Conservation (phyloP, 2,888 invertebrate species). For the Strigamia transsilvanica region DNA sequence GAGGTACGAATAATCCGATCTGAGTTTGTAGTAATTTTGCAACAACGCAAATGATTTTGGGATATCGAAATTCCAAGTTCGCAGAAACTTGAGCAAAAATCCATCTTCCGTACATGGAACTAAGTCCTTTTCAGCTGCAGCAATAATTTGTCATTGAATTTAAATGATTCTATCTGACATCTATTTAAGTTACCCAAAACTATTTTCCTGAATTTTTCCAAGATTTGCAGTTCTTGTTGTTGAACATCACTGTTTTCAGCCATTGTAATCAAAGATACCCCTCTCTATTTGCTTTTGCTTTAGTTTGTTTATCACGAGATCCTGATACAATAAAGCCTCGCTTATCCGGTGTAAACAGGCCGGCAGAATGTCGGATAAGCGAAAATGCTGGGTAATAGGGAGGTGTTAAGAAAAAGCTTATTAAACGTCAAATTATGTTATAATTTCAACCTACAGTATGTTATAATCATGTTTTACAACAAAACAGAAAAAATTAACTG, state of each 20-base stretch:
- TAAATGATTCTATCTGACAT: neutral
- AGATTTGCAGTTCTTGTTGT: neutral
- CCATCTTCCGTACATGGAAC: neutral
- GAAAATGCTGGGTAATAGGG: too few species aligned
- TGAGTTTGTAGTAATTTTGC: slow-evolving; percentile 6
- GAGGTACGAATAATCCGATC: too few species aligned
- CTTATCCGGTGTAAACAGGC: too few species aligned
- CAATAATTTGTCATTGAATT: neutral
- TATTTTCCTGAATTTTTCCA: neutral
- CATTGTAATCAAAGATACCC: neutral
- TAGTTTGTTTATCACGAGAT: too few species aligned
- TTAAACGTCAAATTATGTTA: too few species aligned
- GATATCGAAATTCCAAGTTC: neutral
- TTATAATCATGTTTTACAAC: too few species aligned
- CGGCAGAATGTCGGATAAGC: too few species aligned
- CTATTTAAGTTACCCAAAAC: neutral
- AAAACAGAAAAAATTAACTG: too few species aligned
- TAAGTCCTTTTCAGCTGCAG: neutral
- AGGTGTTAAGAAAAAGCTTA: too few species aligned
- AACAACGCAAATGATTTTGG: neutral
- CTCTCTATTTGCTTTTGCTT: too few species aligned
- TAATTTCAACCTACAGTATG: too few species aligned
- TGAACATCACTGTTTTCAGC: neutral
- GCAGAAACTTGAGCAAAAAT: neutral
- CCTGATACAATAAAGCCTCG: too few species aligned